These are phyloP conservation scores for Stomatorhinus ivindoensis DNA, from an alignment of 2,113 vertebrate species.

Conservation along the genomic window DNA sequence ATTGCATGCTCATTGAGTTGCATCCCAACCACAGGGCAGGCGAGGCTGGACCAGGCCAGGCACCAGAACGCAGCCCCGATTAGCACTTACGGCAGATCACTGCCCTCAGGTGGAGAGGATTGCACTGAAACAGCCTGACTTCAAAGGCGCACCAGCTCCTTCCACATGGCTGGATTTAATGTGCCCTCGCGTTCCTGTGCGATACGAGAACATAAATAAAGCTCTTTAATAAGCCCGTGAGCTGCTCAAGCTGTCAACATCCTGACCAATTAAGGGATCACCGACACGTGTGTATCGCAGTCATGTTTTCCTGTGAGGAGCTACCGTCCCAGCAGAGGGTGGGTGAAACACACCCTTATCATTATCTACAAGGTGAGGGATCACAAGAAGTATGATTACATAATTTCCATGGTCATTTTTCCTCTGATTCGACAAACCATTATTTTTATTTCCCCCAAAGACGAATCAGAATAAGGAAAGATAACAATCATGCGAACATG, in stretches of 20 bases:
- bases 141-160: constrained; percentile 23
- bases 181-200: constrained; percentile 52
- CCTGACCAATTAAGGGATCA: constrained; percentile 59
- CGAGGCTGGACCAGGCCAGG: background rate
- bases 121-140: background rate
- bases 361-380: background rate
- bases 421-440: background rate
- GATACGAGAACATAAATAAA: constrained; percentile 60
- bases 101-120: background rate
- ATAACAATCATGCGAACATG: constrained; percentile 40
- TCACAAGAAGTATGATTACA: background rate
- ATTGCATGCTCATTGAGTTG: background rate
- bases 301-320: constrained; percentile 24
- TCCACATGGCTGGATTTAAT: constrained; percentile 37
- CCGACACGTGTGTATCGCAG: constrained; percentile 48
- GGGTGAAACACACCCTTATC: constrained; percentile 18
- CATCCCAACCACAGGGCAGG: background rate
- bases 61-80: background rate
- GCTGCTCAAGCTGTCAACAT: constrained; percentile 61
- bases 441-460: background rate
- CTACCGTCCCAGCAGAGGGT: constrained; percentile 51
- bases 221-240: constrained; percentile 59
- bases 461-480: background rate
- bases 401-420: background rate
- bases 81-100: background rate